Conservation (phyloP, 2,797 vertebrate genomes). For the Botia almorhae region DNA sequence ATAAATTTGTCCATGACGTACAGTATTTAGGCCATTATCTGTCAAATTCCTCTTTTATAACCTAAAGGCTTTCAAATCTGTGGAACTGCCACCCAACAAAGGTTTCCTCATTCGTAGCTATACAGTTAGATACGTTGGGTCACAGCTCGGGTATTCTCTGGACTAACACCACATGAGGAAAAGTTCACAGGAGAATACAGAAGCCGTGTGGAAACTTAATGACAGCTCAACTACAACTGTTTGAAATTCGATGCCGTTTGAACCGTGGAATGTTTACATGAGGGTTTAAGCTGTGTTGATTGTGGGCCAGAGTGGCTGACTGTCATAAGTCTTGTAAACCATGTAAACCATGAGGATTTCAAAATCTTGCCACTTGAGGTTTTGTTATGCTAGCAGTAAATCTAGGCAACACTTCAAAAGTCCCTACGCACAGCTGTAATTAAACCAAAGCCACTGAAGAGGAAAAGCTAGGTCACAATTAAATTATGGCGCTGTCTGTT, state of each 20-base stretch:
- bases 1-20: too few relatives aligned
- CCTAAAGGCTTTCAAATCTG: conserved; percentile 18
- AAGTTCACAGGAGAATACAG: conserved; percentile 18
- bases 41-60: not conserved
- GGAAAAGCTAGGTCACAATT: conserved; percentile 24
- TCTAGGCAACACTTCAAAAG: conserved; percentile 45
- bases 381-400: conserved; percentile 48
- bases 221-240: conserved; percentile 23
- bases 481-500: conserved; percentile 34
- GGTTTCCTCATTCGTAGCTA: not conserved
- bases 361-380: conserved; percentile 43
- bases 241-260: conserved; percentile 45
- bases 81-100: not conserved
- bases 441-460: conserved; percentile 22
- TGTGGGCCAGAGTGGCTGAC: conserved; percentile 14
- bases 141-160: not conserved
- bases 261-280: conserved; percentile 40
- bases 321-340: conserved; percentile 42
- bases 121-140: not conserved
- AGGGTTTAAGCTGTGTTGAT: conserved; percentile 31
- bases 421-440: conserved; percentile 31
- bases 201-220: conserved; percentile 33
- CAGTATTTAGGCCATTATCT: not conserved
- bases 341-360: conserved; percentile 43
- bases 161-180: conserved; percentile 21